phyloP scores from a whole-genome alignment of 2,888 invertebrate genomes.

The Xestia rhomboidea region DNA sequence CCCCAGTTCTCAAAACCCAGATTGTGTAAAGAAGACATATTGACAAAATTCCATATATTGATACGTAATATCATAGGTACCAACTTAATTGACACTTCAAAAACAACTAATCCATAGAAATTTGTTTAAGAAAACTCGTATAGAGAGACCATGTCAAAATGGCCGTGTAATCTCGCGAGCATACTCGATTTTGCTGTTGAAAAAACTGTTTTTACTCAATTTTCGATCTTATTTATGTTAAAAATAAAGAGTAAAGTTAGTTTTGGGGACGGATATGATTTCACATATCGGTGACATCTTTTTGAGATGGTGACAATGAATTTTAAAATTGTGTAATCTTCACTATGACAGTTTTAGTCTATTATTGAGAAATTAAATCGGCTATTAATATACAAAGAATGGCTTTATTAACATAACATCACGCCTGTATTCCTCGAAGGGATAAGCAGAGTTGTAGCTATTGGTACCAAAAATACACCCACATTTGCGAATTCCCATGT shows the following conservation, averaged over 20 bases:
- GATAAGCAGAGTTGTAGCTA: not conserved
- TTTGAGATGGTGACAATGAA: slow-evolving; percentile 43
- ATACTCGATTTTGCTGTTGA: slow-evolving; percentile 24
- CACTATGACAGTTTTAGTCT: slow-evolving; percentile 33
- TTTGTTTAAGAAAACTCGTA: not conserved
- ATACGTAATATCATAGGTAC: slow-evolving; percentile 35
- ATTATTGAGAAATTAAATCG: slow-evolving; percentile 23
- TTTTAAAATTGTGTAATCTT: slow-evolving; percentile 23
- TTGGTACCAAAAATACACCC: no score
- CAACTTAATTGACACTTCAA: not conserved
- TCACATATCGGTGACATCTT: slow-evolving; percentile 32
- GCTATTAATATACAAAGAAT: not conserved
- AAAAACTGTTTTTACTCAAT: not conserved
- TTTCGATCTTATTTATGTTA: not conserved
- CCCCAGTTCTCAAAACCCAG: slow-evolving; percentile 42
- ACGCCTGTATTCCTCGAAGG: not conserved
- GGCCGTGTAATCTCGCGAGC: slow-evolving; percentile 17
- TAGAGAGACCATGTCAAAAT: slow-evolving; percentile 17
- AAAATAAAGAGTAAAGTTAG: not conserved
- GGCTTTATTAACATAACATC: not conserved
- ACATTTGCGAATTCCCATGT: not conserved
- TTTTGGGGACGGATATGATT: not conserved
- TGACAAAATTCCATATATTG: slow-evolving; percentile 40
- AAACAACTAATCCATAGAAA: not conserved
- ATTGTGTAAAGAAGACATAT: slow-evolving; percentile 57